Base-by-base conservation (phyloP, 2,113 vertebrate genomes). In the Grallaria varia region DNA sequence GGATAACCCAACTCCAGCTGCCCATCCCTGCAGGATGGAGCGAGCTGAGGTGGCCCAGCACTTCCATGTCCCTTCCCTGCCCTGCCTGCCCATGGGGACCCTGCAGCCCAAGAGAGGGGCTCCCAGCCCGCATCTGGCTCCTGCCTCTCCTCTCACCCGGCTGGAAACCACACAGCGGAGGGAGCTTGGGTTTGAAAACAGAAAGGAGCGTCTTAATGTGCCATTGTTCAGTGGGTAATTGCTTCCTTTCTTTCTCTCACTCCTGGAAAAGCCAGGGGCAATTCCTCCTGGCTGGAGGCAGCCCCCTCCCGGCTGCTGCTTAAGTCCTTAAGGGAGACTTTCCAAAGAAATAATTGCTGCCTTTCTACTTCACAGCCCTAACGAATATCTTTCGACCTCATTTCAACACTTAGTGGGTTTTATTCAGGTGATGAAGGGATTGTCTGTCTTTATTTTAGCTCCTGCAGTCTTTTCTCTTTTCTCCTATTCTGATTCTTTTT, bases 201-300 rank as follows among this genome's bases (percentile, higher is more conserved):
- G 96, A 96, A 97, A 96, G 97, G 96, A 94, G 88, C 2, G 19
- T 55, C 93, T 96, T 93, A 98, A 93, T 45, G 28, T 12, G 7
- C 93, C 90, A 97, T 97, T 98, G 98, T 98, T 93, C 97, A 23
- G 93, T 60, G 96, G 62, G 96, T 97, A 98, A 98, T 98, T 97
- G 96, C 97, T 97, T 98, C 95, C 90, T 96, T 96, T 87, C 94
- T 97, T 86, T 78, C 90, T 94, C 95, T 97, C 96, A 69, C 95
- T 97, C 95, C 95, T 90, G 63, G 62, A 96, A 94, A 96, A 94
- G 94, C 95, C 96, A 92, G 71, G 56, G 85, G 97, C 97, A 97
- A 95, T 94, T 98, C 97, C 96, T 97, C 96, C 84, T 96, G 87
- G 96, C 95, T 91, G 82, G 89, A 95, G 69, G 92, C 96, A 91